Evolutionary conservation across 2,797 vertebrate species (phyloP).

Genomic region (Diglossa cyanea): DNA sequence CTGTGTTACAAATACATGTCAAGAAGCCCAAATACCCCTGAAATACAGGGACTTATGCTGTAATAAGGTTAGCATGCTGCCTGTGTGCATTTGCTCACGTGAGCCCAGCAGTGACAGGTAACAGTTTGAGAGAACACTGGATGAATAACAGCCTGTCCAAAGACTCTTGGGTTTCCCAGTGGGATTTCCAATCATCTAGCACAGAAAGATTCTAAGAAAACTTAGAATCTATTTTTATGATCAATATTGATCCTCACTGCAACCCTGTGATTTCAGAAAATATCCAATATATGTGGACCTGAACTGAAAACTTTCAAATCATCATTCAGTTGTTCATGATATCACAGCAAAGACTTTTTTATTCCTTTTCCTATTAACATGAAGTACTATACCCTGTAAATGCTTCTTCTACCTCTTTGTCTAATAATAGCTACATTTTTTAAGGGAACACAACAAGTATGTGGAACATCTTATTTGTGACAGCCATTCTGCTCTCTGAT

Average conservation of each 20-base stretch:
- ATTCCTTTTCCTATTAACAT: neutral
- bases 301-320: neutral
- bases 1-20: neutral
- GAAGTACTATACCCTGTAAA: neutral
- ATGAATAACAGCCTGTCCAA: neutral
- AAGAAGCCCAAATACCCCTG: slow-evolving; percentile 27
- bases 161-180: neutral
- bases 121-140: neutral
- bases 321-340: neutral
- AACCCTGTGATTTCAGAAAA: neutral
- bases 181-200: neutral
- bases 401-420: neutral
- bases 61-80: neutral
- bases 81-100: neutral
- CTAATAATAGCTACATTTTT: neutral
- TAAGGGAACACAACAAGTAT: neutral
- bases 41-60: neutral
- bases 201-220: neutral
- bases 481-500: neutral
- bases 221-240: neutral
- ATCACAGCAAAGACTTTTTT: neutral
- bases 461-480: neutral
- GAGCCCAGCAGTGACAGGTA: neutral
- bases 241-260: neutral
- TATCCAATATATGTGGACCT: neutral